Conservation (phyloP, 2,113 vertebrate species). For the Pseudonaja textilis region DNA sequence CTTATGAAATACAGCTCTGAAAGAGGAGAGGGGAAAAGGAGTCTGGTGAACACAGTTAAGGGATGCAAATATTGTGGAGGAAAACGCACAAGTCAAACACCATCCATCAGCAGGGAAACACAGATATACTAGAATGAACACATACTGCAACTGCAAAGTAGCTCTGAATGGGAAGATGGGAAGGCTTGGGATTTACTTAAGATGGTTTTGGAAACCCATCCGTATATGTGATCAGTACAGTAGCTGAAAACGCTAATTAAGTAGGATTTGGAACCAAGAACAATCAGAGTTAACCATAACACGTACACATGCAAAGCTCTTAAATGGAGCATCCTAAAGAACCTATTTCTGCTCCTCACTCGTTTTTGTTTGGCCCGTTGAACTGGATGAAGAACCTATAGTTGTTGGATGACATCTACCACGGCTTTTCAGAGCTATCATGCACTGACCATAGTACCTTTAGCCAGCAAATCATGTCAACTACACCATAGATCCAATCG, state of each 20-base stretch:
- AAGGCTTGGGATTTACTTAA: neutral
- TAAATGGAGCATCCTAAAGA: neutral
- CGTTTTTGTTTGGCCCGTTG: neutral
- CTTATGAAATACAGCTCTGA: neutral
- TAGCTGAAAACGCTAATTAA: neutral
- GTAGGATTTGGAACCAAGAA: neutral
- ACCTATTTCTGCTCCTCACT: neutral
- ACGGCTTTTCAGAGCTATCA: neutral
- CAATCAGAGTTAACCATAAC: neutral
- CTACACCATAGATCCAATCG: neutral
- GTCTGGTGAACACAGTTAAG: neutral
- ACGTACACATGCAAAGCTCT: neutral
- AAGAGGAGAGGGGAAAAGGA: neutral
- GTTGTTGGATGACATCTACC: neutral
- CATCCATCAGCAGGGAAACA: neutral
- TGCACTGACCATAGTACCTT: neutral
- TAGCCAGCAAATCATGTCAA: neutral
- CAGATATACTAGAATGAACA: neutral
- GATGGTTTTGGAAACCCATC: neutral
- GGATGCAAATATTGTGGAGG: neutral
- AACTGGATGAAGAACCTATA: neutral
- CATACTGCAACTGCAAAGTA: neutral
- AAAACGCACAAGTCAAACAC: neutral
- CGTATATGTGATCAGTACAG: neutral
- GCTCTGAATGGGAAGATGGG: neutral